Evolutionary conservation across 2,797 vertebrate genomes (phyloP).

Genomic region (Chelidonichthys spinosus): DNA sequence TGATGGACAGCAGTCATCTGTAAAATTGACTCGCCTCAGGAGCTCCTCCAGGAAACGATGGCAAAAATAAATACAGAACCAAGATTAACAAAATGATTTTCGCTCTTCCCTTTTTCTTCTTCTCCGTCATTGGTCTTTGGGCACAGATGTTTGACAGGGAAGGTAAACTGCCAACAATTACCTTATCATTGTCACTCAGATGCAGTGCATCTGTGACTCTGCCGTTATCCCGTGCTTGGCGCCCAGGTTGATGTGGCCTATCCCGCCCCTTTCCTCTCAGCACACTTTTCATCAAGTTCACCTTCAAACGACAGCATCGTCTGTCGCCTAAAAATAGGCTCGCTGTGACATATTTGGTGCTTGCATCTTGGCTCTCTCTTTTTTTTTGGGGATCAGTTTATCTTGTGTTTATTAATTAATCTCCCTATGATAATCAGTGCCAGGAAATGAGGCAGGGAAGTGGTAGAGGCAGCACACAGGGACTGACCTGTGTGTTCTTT

Average conservation of each 20-base stretch:
- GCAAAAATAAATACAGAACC: slow-evolving; percentile 71
- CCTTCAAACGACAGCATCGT: slow-evolving; percentile 78
- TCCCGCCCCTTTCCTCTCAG: slow-evolving; percentile 59
- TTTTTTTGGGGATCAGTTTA: slow-evolving; percentile 71
- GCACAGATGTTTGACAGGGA: slow-evolving; percentile 66
- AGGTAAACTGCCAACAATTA: slow-evolving; percentile 67
- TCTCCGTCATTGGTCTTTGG: slow-evolving; percentile 46
- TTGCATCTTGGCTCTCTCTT: slow-evolving; percentile 67
- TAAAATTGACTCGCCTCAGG: slow-evolving; percentile 82
- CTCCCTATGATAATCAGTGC: slow-evolving; percentile 64
- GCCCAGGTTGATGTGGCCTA: slow-evolving; percentile 58
- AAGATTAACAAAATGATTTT: slow-evolving; percentile 76
- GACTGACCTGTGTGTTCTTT: slow-evolving; percentile 57
- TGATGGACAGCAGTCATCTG: slow-evolving; percentile 86
- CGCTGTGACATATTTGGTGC: slow-evolving; percentile 76
- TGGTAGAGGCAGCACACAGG: slow-evolving; percentile 25
- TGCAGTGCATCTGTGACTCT: slow-evolving; percentile 60
- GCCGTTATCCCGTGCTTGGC: slow-evolving; percentile 46
- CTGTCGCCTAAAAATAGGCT: slow-evolving; percentile 79
- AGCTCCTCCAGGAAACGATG: slow-evolving; percentile 67
- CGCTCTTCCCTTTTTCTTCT: slow-evolving; percentile 46
- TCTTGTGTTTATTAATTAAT: slow-evolving; percentile 79
- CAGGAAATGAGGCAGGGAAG: slow-evolving; percentile 48
- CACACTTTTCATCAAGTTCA: slow-evolving; percentile 75
- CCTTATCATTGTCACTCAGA: slow-evolving; percentile 60